These are phyloP conservation scores for Psittacara wagleri DNA, from an alignment of 2,113 vertebrate species.

Conservation along the genomic window DNA sequence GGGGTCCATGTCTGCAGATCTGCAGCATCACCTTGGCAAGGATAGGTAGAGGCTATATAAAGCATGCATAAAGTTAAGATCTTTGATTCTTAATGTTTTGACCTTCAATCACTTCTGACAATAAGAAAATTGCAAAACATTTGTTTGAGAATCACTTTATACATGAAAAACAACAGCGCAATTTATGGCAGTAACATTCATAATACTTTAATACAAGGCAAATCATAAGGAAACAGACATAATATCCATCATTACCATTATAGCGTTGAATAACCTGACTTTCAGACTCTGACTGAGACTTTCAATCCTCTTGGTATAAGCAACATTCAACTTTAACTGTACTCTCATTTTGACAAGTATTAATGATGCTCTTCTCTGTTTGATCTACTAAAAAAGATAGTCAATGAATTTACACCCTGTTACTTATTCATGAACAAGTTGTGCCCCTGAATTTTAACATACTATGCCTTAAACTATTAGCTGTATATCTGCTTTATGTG, in stretches of 20 bases:
- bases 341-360: conserved; percentile 41
- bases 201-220: neutral
- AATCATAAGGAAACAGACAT: neutral
- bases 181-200: neutral
- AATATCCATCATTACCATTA: neutral
- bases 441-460: conserved; percentile 77
- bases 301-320: neutral
- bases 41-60: neutral
- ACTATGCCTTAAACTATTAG: conserved; percentile 72
- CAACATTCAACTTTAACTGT: conserved; percentile 30
- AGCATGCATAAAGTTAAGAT: neutral
- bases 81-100: neutral
- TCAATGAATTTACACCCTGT: conserved; percentile 71
- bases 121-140: neutral
- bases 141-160: neutral
- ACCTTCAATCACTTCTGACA: neutral
- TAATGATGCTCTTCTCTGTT: conserved; percentile 37
- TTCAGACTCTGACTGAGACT: conserved; percentile 6
- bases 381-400: conserved; percentile 37
- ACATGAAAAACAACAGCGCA: neutral
- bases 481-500: conserved; percentile 80
- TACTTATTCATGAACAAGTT: conserved; percentile 75
- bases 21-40: neutral
- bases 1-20: neutral
- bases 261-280: neutral